Percentiles rank a stretch among this genome's conserved stretches.
These are phyloP conservation scores for Reticulitermes lucifugus DNA, from an alignment of 2,888 invertebrate species.

Conservation along the genomic window DNA sequence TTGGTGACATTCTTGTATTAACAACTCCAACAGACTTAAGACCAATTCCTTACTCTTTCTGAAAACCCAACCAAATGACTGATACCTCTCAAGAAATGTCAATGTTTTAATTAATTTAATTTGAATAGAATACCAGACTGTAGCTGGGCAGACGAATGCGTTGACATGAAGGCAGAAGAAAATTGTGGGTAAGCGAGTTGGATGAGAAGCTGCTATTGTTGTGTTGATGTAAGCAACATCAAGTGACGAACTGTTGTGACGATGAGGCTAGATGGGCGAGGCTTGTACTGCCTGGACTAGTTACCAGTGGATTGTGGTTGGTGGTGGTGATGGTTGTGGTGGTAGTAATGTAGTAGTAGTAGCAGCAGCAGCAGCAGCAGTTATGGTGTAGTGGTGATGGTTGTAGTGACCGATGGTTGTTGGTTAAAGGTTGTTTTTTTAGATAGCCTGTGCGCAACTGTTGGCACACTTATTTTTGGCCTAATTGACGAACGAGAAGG, in stretches of 20 bases:
- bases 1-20: background rate
- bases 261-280: conserved; percentile 48
- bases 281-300: conserved; percentile 49
- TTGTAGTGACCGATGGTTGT: conserved; percentile 51
- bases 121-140: conserved; percentile 53
- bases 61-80: conserved; percentile 14
- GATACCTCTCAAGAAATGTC: background rate
- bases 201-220: conserved; percentile 51
- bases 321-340: background rate
- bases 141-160: conserved; percentile 48
- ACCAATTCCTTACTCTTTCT: background rate
- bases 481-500: conserved; percentile 52
- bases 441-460: conserved; percentile 46
- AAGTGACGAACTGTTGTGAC: conserved; percentile 52
- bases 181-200: conserved; percentile 44
- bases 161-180: conserved; percentile 53
- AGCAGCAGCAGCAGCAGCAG: background rate
- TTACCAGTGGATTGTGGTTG: conserved; percentile 46
- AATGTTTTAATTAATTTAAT: conserved; percentile 46
- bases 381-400: conserved; percentile 46
- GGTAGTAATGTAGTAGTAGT: too few species aligned
- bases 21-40: conserved; percentile 8
- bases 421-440: conserved; percentile 46
- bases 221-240: conserved; percentile 46
- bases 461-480: conserved; percentile 49